These are phyloP conservation scores for Sylvia atricapilla DNA, from an alignment of 2,113 vertebrate genomes.

Conservation along the genomic window DNA sequence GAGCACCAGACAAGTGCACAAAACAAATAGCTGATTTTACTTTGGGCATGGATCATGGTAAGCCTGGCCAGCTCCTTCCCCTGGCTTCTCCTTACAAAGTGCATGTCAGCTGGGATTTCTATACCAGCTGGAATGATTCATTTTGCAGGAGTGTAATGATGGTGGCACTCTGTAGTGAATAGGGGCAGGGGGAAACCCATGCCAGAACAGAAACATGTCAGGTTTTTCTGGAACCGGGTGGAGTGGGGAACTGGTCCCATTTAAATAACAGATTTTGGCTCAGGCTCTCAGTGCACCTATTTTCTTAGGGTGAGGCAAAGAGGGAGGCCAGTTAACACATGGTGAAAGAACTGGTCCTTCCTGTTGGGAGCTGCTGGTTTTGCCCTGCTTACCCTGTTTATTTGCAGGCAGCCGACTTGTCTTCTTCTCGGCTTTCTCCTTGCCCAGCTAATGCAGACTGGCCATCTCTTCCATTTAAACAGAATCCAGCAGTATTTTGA, in stretches of 20 bases:
- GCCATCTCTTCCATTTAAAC: slow-evolving; percentile 36
- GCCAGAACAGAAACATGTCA: background rate
- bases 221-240: background rate
- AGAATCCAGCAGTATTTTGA: slow-evolving; percentile 16
- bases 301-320: background rate
- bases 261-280: background rate
- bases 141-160: background rate
- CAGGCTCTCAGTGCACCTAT: background rate
- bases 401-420: background rate
- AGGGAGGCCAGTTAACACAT: background rate
- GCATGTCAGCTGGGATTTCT: background rate
- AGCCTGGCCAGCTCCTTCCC: background rate
- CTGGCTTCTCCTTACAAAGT: background rate
- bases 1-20: background rate
- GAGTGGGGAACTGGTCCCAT: background rate
- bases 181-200: background rate
- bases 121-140: background rate
- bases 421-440: slow-evolving; percentile 14
- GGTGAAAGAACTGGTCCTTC: background rate
- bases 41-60: background rate
- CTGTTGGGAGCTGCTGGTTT: background rate
- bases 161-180: background rate
- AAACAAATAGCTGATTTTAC: background rate
- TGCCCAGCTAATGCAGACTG: background rate
- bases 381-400: background rate